Evolutionary conservation across 2,797 vertebrate genomes (phyloP).

Genomic region (Cyclura pinguis): DNA sequence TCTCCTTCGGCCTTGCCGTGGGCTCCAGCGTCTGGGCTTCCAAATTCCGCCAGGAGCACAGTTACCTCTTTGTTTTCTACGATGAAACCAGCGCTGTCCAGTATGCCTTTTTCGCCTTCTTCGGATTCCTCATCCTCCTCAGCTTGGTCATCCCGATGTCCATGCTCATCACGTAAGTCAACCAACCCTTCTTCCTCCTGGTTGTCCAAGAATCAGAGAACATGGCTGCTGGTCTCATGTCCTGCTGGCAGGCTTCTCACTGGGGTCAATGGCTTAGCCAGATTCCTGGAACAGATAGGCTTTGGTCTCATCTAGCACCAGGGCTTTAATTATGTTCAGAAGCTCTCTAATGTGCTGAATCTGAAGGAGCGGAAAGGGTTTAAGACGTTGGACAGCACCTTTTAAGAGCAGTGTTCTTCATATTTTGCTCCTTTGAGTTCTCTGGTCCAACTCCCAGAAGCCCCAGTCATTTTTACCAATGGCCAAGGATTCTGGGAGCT

Average conservation of each 20-base stretch:
- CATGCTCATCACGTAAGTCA: constrained; percentile 91
- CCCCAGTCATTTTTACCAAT: too few species aligned
- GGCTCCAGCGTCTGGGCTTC: constrained; percentile 79
- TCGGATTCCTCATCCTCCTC: constrained; percentile 92
- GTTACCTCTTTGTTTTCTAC: constrained; percentile 61
- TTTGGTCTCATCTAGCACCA: too few species aligned
- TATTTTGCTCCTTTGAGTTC: too few species aligned
- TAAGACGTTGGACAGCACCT: background rate
- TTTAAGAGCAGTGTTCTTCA: background rate
- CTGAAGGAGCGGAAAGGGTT: background rate
- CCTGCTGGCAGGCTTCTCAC: too few species aligned
- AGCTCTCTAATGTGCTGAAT: background rate
- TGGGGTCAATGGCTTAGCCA: too few species aligned
- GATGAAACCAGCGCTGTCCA: constrained; percentile 63
- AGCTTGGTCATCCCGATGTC: constrained; percentile 91
- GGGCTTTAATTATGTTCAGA: too few species aligned
- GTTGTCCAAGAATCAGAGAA: too few species aligned
- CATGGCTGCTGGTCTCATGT: too few species aligned
- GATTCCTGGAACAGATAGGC: too few species aligned
- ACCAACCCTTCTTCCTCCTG: too few species aligned
- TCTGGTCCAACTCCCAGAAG: too few species aligned
- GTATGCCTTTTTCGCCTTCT: constrained; percentile 87
- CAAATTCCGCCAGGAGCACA: constrained; percentile 68
- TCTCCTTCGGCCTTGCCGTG: constrained; percentile 78
- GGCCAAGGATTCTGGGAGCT: too few species aligned